Percentiles rank a stretch among this genome's conserved stretches.
Conservation (phyloP, 2,113 vertebrate species). For the Solenodon paradoxus region DNA sequence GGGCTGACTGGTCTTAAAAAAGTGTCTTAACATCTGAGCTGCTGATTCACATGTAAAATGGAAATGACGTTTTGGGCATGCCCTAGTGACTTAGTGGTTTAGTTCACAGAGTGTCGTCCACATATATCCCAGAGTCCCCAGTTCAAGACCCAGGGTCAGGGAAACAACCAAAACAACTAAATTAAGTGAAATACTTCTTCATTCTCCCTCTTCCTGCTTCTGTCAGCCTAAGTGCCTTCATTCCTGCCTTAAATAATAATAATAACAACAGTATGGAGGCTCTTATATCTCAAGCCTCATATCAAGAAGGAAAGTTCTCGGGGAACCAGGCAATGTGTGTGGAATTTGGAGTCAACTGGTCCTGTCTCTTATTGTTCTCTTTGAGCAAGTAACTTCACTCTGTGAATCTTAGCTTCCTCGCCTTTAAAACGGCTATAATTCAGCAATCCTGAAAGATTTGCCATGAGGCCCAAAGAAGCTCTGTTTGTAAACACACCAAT, state of each 20-base stretch:
- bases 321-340: background rate
- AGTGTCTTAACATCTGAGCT: background rate
- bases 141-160: too few relatives aligned
- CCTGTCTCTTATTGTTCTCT: background rate
- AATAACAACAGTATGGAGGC: too few relatives aligned
- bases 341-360: background rate
- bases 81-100: too few relatives aligned
- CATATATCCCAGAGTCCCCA: too few relatives aligned
- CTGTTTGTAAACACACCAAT: background rate
- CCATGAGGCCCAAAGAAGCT: background rate
- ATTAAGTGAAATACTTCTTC: too few relatives aligned
- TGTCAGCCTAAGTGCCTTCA: too few relatives aligned
- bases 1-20: background rate
- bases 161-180: too few relatives aligned
- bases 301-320: background rate
- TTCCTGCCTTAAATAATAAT: too few relatives aligned
- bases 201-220: too few relatives aligned
- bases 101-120: too few relatives aligned
- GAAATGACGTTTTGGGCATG: too few relatives aligned
- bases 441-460: background rate
- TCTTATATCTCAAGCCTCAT: background rate
- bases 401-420: background rate
- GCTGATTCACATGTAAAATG: background rate
- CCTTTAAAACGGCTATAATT: background rate
- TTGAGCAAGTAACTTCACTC: background rate